A percentile compares a stretch with the other conserved stretches of the same genome.
Evolutionary conservation across 2,113 vertebrate genomes (phyloP).

Genomic region (Erythrolamprus reginae): DNA sequence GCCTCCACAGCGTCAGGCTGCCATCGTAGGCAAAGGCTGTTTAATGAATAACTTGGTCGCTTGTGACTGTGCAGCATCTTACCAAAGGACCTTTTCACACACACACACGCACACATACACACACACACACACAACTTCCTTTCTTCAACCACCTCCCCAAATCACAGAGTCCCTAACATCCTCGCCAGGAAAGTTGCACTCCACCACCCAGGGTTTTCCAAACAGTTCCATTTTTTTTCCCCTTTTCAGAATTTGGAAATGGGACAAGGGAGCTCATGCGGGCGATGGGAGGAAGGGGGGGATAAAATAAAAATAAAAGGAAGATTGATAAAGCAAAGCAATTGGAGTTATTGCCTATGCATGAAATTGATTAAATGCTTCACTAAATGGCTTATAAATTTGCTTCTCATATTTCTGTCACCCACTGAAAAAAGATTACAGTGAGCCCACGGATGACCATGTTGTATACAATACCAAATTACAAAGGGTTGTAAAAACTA

Average conservation of each 20-base stretch:
- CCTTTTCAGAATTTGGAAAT: conserved; percentile 43
- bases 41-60: conserved; percentile 61
- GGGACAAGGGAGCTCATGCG: conserved; percentile 43
- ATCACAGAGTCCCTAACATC: conserved; percentile 46
- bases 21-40: conserved; percentile 47
- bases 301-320: conserved; percentile 35
- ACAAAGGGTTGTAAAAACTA: conserved; percentile 85
- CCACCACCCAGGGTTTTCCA: conserved; percentile 39
- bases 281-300: background rate
- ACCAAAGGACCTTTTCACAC: conserved; percentile 38
- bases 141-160: conserved; percentile 48
- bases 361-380: conserved; percentile 85
- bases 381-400: conserved; percentile 84
- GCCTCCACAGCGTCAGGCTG: conserved; percentile 18
- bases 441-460: conserved; percentile 69
- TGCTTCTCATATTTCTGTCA: conserved; percentile 83
- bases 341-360: conserved; percentile 76
- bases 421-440: conserved; percentile 80
- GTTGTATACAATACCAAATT: conserved; percentile 82
- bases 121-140: conserved; percentile 6
- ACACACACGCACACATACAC: background rate
- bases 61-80: conserved; percentile 50
- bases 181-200: conserved; percentile 32
- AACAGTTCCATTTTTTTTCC: background rate
- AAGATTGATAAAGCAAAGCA: conserved; percentile 77